phyloP scores from a whole-genome alignment of 2,113 vertebrate genomes.

The Catagonus wagneri region DNA sequence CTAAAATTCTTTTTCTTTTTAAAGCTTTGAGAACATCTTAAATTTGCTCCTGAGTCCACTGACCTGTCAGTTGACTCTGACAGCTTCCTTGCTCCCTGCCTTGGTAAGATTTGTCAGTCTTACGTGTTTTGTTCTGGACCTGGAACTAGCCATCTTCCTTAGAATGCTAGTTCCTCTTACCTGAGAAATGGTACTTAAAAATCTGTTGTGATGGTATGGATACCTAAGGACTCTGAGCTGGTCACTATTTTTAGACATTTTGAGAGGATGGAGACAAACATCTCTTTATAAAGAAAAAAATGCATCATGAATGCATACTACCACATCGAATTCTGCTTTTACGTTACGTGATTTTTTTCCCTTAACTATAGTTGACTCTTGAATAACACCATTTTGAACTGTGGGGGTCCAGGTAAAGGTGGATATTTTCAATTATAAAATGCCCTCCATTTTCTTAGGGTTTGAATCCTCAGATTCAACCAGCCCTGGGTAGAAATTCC shows the following conservation, averaged over 20 bases:
- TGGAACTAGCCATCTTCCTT: background rate
- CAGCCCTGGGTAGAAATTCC: no score
- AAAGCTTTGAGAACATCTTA: background rate
- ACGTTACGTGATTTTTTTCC: background rate
- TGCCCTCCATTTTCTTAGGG: no score
- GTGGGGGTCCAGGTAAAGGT: no score
- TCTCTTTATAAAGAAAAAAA: background rate
- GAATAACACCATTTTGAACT: no score
- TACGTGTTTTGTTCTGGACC: background rate
- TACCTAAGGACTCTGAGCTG: background rate
- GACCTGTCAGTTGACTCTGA: background rate
- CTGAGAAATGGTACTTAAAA: background rate
- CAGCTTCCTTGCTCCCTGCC: background rate
- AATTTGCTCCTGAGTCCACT: background rate
- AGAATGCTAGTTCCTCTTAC: background rate
- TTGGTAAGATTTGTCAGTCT: background rate
- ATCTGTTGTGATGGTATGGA: background rate
- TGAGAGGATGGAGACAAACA: background rate
- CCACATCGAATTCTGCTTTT: background rate
- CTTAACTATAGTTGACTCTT: no score
- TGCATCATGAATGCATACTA: background rate
- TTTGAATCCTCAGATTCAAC: no score
- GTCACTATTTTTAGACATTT: background rate
- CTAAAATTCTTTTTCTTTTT: background rate
- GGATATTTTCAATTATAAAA: no score